Evolutionary conservation across 2,797 vertebrate genomes (phyloP).

Genomic region (Tapirus indicus): DNA sequence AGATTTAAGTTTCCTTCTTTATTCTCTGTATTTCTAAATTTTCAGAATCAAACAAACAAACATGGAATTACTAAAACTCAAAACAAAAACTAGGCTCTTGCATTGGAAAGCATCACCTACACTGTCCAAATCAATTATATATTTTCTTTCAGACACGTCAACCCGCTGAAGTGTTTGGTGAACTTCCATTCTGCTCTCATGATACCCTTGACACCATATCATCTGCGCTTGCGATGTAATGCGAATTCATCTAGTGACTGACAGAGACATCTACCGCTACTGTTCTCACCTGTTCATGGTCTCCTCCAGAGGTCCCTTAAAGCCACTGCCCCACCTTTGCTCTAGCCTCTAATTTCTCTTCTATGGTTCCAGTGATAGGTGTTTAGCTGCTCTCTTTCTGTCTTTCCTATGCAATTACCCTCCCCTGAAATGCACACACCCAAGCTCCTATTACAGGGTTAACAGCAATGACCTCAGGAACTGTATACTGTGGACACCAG

Average conservation of each 20-base stretch:
- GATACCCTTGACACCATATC: background rate
- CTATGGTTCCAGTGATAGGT: slow-evolving; percentile 23
- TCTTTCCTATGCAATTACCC: slow-evolving; percentile 31
- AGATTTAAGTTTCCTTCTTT: background rate
- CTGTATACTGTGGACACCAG: background rate
- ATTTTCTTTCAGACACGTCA: background rate
- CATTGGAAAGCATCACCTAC: background rate
- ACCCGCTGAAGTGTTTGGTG: background rate
- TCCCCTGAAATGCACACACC: slow-evolving; percentile 61
- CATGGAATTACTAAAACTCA: background rate
- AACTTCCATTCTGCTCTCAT: background rate
- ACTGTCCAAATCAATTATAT: background rate
- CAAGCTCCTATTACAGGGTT: slow-evolving; percentile 63
- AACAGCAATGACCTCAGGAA: slow-evolving; percentile 69
- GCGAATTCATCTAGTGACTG: background rate
- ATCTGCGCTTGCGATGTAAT: background rate
- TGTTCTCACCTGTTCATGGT: background rate
- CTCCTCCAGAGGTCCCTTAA: background rate
- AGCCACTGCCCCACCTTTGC: slow-evolving; percentile 20
- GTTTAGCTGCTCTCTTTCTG: slow-evolving; percentile 63
- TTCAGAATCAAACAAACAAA: background rate
- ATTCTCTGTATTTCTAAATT: background rate
- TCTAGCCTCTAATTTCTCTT: slow-evolving; percentile 63
- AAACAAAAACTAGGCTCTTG: background rate
- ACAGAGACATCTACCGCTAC: background rate